Percentiles rank a stretch among this genome's conserved stretches.
phyloP scores from a whole-genome alignment of 2,888 invertebrate species.

The Plusia festucae region DNA sequence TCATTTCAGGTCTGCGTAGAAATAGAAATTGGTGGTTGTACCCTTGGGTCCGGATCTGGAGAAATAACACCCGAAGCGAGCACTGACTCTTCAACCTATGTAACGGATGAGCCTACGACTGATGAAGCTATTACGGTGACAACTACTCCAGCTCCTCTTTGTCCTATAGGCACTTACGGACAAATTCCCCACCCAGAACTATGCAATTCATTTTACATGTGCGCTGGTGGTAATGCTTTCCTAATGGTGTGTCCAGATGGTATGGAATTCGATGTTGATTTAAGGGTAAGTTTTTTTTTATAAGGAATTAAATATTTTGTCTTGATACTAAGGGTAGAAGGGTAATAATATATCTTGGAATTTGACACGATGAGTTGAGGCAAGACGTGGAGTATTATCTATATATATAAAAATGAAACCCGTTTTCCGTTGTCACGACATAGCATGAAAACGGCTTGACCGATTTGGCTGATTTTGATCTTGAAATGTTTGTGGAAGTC shows the following conservation, averaged over 20 bases:
- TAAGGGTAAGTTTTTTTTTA: background rate
- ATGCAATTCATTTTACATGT: constrained; percentile 56
- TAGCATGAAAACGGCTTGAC: too few species aligned
- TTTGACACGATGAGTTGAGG: too few species aligned
- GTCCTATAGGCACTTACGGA: constrained; percentile 32
- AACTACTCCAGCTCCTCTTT: background rate
- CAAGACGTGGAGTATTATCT: too few species aligned
- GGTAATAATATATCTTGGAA: too few species aligned
- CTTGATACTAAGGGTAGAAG: too few species aligned
- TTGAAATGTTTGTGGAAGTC: too few species aligned
- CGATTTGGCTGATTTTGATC: too few species aligned
- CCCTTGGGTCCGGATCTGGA: constrained; percentile 9
- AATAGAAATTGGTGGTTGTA: constrained; percentile 36
- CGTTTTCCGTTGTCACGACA: too few species aligned
- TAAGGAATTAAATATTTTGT: too few species aligned
- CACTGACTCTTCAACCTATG: background rate
- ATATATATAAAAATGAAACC: too few species aligned
- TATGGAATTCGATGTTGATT: background rate
- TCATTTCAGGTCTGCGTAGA: constrained; percentile 19
- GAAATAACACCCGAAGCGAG: constrained; percentile 14
- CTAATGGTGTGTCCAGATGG: constrained; percentile 52
- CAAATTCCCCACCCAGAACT: constrained; percentile 37
- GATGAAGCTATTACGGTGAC: background rate
- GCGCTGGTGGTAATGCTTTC: constrained; percentile 58
- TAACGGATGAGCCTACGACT: background rate